Percentiles rank a stretch among this genome's conserved stretches.
Evolutionary conservation across 2,113 vertebrate genomes (phyloP).

Genomic region (Rhizomys pruinosus): DNA sequence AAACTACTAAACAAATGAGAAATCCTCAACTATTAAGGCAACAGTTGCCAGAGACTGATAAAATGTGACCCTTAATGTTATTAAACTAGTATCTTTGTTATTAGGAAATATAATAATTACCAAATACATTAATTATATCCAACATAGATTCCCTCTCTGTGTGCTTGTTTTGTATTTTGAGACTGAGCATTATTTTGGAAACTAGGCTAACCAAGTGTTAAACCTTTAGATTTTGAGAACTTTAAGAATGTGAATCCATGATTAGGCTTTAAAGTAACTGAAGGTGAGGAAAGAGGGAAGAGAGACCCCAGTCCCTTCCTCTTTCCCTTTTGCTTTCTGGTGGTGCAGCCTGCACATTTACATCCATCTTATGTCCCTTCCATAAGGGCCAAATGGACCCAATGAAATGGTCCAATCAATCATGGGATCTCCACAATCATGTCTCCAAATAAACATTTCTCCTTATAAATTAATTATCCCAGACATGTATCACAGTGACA

Average conservation of each 20-base stretch:
- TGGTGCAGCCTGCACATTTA: no score
- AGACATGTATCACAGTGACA: neutral
- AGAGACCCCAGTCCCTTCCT: neutral
- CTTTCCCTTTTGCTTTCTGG: no score
- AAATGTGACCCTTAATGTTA: neutral
- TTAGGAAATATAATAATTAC: neutral
- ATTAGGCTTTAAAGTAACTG: neutral
- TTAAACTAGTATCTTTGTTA: neutral
- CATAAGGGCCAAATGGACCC: no score
- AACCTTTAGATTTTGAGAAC: no score
- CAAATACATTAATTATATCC: neutral
- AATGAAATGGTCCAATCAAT: neutral
- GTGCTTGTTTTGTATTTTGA: neutral
- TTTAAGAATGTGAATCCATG: no score
- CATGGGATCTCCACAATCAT: neutral
- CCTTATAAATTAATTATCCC: no score
- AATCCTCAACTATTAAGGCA: neutral
- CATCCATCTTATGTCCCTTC: no score
- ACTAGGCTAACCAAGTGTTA: no score
- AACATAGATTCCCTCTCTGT: neutral
- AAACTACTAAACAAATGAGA: neutral
- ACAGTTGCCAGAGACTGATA: neutral
- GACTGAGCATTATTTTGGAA: neutral
- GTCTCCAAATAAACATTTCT: neutral
- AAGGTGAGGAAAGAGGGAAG: rapidly evolving